These are phyloP conservation scores for Ditula angustiorana DNA, from an alignment of 2,888 invertebrate genomes.

Conservation along the genomic window DNA sequence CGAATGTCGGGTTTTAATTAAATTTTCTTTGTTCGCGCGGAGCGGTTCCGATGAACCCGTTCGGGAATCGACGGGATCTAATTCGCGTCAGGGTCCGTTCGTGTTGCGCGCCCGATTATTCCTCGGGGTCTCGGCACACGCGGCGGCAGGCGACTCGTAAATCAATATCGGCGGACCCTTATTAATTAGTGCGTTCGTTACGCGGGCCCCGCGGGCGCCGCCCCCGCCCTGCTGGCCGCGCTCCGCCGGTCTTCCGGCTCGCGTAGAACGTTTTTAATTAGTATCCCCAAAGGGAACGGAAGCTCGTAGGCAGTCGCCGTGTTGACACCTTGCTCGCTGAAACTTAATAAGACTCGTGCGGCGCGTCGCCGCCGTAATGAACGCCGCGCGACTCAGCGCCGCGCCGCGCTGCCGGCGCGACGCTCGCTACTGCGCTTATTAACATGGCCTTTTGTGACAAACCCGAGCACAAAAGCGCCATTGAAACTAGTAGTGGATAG, in stretches of 20 bases:
- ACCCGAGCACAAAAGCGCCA: constrained; percentile 26
- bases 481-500: constrained; percentile 18
- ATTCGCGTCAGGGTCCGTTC: constrained; percentile 34
- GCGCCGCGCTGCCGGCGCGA: constrained; percentile 16
- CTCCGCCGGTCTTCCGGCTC: constrained; percentile 50
- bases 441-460: constrained; percentile 24
- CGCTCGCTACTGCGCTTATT: constrained; percentile 1
- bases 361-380: constrained; percentile 36
- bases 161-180: constrained; percentile 84
- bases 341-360: constrained; percentile 53
- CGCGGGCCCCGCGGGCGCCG: constrained; percentile 62
- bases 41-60: constrained; percentile 38
- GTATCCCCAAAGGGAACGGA: constrained; percentile 56
- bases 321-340: constrained; percentile 66
- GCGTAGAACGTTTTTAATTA: constrained; percentile 82
- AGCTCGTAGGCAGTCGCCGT: constrained; percentile 48
- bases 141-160: constrained; percentile 67
- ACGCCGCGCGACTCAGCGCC: constrained; percentile 26
- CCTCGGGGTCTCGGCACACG: constrained; percentile 57
- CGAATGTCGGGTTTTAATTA: constrained; percentile 52
- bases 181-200: constrained; percentile 84
- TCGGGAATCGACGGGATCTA: constrained; percentile 24
- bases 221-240: constrained; percentile 39
- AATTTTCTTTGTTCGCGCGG: constrained; percentile 52
- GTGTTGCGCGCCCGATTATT: constrained; percentile 44